A percentile compares a stretch with the other conserved stretches of the same genome.
phyloP scores from a whole-genome alignment of 2,113 vertebrate species.

The Pelecanoides urinatrix region DNA sequence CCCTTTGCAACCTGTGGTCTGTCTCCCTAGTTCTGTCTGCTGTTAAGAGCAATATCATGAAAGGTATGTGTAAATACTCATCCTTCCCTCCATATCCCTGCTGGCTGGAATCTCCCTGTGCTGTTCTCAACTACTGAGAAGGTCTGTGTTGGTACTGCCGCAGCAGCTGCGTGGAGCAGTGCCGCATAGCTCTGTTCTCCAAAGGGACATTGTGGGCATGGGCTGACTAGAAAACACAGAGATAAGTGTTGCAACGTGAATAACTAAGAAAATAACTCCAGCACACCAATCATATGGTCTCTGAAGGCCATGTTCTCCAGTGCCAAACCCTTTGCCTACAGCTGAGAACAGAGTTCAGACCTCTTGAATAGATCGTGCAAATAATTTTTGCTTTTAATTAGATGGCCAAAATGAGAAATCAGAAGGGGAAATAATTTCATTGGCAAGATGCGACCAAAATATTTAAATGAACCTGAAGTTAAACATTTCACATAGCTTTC shows the following conservation, averaged over 20 bases:
- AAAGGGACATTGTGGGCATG: background rate
- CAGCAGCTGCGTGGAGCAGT: background rate
- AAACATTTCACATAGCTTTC: background rate
- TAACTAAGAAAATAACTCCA: background rate
- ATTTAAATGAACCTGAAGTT: background rate
- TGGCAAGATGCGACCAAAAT: background rate
- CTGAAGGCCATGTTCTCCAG: background rate
- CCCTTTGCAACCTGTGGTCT: background rate
- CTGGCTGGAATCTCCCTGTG: background rate
- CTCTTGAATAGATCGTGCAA: background rate
- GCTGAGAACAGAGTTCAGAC: background rate
- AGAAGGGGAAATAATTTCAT: background rate
- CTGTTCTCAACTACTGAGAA: background rate
- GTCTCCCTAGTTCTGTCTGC: background rate
- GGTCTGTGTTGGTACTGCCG: background rate
- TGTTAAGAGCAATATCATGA: background rate
- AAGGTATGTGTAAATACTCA: background rate
- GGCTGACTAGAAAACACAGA: background rate
- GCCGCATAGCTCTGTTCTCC: background rate
- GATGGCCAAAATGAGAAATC: background rate
- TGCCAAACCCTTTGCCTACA: background rate
- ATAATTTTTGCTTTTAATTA: background rate
- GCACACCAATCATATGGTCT: accelerated
- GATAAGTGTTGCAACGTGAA: background rate
- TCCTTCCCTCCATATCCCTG: background rate